Percentiles rank a stretch among this genome's conserved stretches.
These are phyloP conservation scores for Silurus glanis DNA, from an alignment of 2,113 vertebrate species.

Conservation along the genomic window DNA sequence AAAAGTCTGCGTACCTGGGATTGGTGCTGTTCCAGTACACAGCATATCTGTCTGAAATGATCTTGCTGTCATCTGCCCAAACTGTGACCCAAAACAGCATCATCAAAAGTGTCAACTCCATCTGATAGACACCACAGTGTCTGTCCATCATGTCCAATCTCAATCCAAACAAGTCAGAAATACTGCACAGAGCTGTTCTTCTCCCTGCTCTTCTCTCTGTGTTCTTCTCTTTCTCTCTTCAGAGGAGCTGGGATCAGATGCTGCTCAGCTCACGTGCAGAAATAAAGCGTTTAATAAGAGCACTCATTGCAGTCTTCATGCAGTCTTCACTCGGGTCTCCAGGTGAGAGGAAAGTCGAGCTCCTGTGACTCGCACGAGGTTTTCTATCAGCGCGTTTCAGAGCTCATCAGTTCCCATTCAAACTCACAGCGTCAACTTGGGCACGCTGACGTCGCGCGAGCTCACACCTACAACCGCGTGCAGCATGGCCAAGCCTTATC, in stretches of 20 bases:
- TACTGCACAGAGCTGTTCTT: too few species aligned
- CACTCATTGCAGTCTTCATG: conserved; percentile 30
- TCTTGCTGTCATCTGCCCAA: conserved; percentile 81
- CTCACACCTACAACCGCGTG: conserved; percentile 31
- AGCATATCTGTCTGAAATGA: conserved; percentile 84
- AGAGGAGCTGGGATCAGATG: conserved; percentile 8
- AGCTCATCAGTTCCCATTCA: conserved; percentile 27
- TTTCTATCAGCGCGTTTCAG: background rate
- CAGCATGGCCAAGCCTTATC: conserved; percentile 27
- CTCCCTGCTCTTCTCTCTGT: background rate
- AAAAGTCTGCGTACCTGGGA: conserved; percentile 77
- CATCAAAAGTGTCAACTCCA: conserved; percentile 77
- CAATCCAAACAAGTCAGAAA: background rate
- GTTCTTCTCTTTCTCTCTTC: background rate
- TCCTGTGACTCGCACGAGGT: background rate
- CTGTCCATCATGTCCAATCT: conserved; percentile 53
- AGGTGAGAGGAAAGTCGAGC: background rate
- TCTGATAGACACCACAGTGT: conserved; percentile 65
- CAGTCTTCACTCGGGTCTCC: background rate
- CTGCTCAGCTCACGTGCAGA: conserved; percentile 7
- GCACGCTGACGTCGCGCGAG: background rate
- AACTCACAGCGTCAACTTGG: conserved; percentile 16
- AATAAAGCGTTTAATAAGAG: conserved; percentile 5
- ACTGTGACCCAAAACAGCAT: conserved; percentile 77
- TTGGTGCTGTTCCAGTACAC: conserved; percentile 95